Percentiles rank a stretch among this genome's conserved stretches.
phyloP scores from a whole-genome alignment of 1,140 invertebrate genomes.

The Rhopalosiphum padi region DNA sequence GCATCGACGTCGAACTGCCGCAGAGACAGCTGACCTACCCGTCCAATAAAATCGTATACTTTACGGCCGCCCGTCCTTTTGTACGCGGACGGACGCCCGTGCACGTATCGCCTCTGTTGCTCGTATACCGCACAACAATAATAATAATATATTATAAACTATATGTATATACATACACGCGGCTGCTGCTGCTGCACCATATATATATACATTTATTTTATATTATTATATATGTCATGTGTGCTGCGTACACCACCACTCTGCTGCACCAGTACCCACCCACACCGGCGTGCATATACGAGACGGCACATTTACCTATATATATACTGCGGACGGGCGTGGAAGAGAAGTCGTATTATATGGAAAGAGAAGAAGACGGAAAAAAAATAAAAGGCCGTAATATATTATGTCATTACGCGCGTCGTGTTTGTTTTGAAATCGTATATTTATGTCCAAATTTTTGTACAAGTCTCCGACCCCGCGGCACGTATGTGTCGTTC shows the following conservation, averaged over 20 bases:
- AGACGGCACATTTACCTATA: neutral
- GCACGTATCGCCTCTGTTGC: neutral
- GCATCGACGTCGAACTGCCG: neutral
- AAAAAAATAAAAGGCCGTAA: neutral
- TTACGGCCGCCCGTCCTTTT: conserved; percentile 55
- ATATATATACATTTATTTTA: neutral
- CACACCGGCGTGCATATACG: neutral
- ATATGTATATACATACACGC: neutral
- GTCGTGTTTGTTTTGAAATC: conserved; percentile 28
- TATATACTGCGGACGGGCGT: neutral
- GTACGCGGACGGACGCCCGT: conserved; percentile 26
- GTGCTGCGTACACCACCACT: neutral
- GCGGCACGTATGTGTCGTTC: neutral
- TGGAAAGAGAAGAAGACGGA: neutral
- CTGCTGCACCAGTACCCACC: neutral
- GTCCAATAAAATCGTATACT: conserved; percentile 56
- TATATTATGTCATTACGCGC: conserved; percentile 24
- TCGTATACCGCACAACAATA: neutral
- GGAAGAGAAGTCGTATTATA: neutral
- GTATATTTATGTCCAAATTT: neutral
- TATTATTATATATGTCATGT: neutral
- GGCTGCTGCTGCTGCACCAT: neutral
- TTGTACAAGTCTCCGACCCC: neutral
- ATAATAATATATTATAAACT: neutral
- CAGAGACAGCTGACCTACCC: conserved; percentile 54